A percentile compares a stretch with the other conserved stretches of the same genome.
These are phyloP conservation scores for Theristicus caerulescens DNA, from an alignment of 2,113 vertebrate genomes.

Conservation along the genomic window DNA sequence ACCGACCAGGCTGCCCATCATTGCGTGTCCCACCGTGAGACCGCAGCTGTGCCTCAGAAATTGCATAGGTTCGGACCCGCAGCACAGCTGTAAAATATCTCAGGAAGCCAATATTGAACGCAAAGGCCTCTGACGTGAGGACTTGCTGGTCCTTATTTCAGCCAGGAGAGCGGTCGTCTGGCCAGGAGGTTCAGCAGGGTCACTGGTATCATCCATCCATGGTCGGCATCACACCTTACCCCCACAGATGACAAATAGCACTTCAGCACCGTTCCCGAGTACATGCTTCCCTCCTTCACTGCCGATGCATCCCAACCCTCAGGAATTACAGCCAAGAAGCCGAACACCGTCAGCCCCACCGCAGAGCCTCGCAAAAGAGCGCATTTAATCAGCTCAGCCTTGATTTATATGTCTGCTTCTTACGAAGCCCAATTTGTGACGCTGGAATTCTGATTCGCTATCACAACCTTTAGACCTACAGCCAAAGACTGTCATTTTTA, in stretches of 20 bases:
- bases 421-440: neutral
- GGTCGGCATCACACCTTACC: neutral
- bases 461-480: neutral
- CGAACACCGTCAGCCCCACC: neutral
- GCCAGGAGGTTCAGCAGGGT: neutral
- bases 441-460: neutral
- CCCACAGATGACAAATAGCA: neutral
- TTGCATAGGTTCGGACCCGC: fast-evolving
- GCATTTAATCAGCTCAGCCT: neutral
- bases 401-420: neutral
- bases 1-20: fast-evolving
- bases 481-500: neutral
- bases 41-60: neutral
- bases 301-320: neutral
- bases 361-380: neutral
- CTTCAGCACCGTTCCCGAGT: neutral
- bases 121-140: neutral
- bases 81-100: neutral
- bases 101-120: neutral
- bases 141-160: neutral
- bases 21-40: fast-evolving
- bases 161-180: neutral
- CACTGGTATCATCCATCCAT: neutral
- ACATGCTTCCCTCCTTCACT: neutral
- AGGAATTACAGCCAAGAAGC: neutral